Percentiles rank a stretch among this genome's conserved stretches.
phyloP scores from a whole-genome alignment of 2,888 invertebrate genomes.

The Amiota minor region DNA sequence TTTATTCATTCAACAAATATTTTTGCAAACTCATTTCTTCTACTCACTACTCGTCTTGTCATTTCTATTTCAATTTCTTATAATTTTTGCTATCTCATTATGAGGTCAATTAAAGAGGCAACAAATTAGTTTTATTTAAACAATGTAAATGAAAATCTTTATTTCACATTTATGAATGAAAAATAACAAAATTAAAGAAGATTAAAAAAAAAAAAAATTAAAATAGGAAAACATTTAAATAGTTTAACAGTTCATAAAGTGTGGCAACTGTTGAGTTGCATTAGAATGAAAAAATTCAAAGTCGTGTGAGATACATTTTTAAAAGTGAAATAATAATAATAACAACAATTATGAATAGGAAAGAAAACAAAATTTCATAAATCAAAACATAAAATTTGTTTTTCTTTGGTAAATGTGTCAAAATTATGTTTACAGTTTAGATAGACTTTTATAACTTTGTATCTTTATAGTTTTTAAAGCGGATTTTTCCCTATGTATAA shows the following conservation, averaged over 20 bases:
- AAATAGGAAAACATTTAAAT: not conserved
- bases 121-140: too few species aligned
- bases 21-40: too few species aligned
- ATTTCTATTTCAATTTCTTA: too few species aligned
- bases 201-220: too few species aligned
- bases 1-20: too few species aligned
- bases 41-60: not conserved
- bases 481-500: too few species aligned
- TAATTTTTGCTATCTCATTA: too few species aligned
- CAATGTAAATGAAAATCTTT: too few species aligned
- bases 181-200: too few species aligned
- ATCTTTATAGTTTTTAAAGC: too few species aligned
- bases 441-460: not conserved
- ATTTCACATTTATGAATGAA: too few species aligned
- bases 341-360: not conserved
- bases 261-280: not conserved
- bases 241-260: constrained; percentile 12
- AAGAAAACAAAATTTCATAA: not conserved
- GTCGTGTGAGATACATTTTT: not conserved
- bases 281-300: not conserved
- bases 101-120: too few species aligned
- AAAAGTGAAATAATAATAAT: not conserved
- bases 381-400: not conserved
- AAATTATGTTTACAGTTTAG: not conserved
- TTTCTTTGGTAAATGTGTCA: not conserved